These are phyloP conservation scores for Ophion ventricosus DNA, from an alignment of 2,888 invertebrate genomes.

Conservation along the genomic window DNA sequence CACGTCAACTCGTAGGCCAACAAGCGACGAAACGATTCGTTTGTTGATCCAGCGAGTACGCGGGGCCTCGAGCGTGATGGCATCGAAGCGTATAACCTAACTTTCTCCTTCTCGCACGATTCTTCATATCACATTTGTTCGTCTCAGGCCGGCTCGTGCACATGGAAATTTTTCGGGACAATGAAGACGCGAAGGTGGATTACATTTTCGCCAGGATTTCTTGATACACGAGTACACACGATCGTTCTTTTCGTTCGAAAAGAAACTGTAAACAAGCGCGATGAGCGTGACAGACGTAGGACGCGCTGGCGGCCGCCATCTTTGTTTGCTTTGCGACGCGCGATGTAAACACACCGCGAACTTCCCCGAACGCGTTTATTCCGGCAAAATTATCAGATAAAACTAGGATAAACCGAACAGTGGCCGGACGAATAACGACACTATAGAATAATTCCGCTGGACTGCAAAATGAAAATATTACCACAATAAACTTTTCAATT, in stretches of 20 bases:
- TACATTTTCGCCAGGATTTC: not conserved
- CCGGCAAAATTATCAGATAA: not conserved
- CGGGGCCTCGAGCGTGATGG: not conserved
- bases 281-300: constrained; percentile 4
- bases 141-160: not conserved
- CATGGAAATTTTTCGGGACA: not conserved
- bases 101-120: not conserved
- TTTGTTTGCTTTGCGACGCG: constrained; percentile 7
- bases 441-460: too few relatives aligned
- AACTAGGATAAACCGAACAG: too few relatives aligned
- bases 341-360: not conserved
- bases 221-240: not conserved
- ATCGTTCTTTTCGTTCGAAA: not conserved
- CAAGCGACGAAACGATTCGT: not conserved
- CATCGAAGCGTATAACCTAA: not conserved
- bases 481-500: too few relatives aligned
- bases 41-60: constrained; percentile 1
- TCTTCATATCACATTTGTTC: not conserved
- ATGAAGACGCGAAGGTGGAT: not conserved
- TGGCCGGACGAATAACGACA: too few relatives aligned
- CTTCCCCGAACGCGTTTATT: not conserved
- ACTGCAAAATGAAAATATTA: too few relatives aligned
- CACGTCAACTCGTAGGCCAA: not conserved
- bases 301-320: constrained; percentile 38
- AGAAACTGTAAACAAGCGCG: constrained; percentile 22